Evolutionary conservation across 2,797 vertebrate species (phyloP), one percentile per base, ranked within the genome.

Genomic region (Mastacembelus armatus): DNA sequence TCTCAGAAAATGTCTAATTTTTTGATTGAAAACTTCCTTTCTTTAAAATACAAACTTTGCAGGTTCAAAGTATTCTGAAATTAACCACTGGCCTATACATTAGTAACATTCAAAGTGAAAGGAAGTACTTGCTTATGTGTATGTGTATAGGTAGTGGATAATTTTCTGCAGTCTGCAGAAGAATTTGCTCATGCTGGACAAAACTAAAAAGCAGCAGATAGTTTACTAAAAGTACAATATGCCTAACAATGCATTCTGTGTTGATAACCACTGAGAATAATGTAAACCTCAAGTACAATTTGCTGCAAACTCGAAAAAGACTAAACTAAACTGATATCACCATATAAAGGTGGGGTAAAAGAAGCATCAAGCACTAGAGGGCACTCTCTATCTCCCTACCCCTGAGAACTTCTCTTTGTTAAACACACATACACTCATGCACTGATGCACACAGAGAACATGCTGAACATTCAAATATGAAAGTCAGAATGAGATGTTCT

Each of bases 401-500:
- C 85, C 66, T 73, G 45, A 36, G 11, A 47, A 42, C 32, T 59
- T 2, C 18, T 65, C 27, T 58, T 27, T 49, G 16, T 60, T 44
- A 42, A 51, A 66, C 66, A 39, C 58, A 29, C 55, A 10, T 73
- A 3, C 63, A 1, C 33, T 45, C 71, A 51, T 16, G 15, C 69
- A 45, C 62, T 39, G 66, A 54, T 24, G 22, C 61, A 73, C 75
- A 24, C 52, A 70, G 32, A 71, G 74, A 87, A 86, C 88, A 87
- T 85, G 82, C 80, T 88, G 84, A 88, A 88, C 81, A 85, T 84
- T 87, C 78, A 83, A 51, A 91, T 85, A 89, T 90, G 85, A 90
- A 88, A 89, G 87, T 90, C 88, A 88, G 74, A 88, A 87, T 88
- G 85, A 89, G 78, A 88, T 83, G 85, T 89, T 90, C 88, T 90